These are phyloP conservation scores for Tetramorium alpestre DNA, from an alignment of 1,140 invertebrate genomes.

Conservation along the genomic window DNA sequence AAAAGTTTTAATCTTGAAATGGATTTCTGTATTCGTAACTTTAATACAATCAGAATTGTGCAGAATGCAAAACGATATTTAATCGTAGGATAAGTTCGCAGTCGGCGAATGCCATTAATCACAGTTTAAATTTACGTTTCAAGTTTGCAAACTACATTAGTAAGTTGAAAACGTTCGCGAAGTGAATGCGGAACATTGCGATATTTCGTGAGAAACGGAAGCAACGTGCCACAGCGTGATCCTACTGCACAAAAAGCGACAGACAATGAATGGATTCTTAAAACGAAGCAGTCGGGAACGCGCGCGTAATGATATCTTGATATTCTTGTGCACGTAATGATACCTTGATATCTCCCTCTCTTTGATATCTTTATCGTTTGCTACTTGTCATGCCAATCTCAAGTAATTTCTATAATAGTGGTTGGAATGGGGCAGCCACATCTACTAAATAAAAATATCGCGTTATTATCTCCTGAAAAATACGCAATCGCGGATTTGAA, in stretches of 20 bases:
- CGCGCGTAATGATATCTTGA: constrained; percentile 34
- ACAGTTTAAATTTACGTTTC: neutral
- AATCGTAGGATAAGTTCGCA: constrained; percentile 1
- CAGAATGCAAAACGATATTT: neutral
- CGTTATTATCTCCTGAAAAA: neutral
- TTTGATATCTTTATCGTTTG: constrained; percentile 21
- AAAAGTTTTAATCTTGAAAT: neutral
- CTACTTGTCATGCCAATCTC: neutral
- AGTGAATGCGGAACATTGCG: neutral
- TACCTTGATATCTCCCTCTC: constrained; percentile 20
- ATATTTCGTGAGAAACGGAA: constrained; percentile 46
- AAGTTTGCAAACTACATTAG: constrained; percentile 22
- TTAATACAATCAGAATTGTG: neutral
- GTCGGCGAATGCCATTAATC: neutral
- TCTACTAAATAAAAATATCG: neutral
- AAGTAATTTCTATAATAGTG: neutral
- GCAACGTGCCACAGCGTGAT: neutral
- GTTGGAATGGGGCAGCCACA: neutral
- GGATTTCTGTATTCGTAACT: neutral
- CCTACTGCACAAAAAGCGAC: neutral
- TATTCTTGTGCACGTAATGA: constrained; percentile 24
- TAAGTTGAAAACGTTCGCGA: neutral
- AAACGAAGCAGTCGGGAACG: constrained; percentile 29
- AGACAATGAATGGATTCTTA: constrained; percentile 44
- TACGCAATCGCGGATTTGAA: neutral